Percentiles rank a stretch among this genome's conserved stretches.
These are phyloP conservation scores for Biston stratarius DNA, from an alignment of 2,888 invertebrate species.

Conservation along the genomic window DNA sequence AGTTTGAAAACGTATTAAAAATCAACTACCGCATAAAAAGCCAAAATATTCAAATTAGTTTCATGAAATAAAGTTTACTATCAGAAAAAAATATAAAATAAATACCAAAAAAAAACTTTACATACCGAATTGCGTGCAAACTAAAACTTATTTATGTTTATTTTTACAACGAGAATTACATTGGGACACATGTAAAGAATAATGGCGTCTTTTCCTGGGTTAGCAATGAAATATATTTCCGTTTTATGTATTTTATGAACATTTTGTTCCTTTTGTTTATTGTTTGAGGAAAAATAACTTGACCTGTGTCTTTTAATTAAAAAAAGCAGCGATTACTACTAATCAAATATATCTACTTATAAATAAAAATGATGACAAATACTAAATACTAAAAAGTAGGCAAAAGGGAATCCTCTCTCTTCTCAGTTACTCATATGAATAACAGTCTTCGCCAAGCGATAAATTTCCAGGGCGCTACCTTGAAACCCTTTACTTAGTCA, in stretches of 20 bases:
- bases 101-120: too few species aligned
- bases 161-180: slow-evolving; percentile 1
- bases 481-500: slow-evolving; percentile 35
- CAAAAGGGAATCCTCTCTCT: neutral
- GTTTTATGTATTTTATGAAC: slow-evolving; percentile 17
- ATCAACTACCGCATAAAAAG: too few species aligned
- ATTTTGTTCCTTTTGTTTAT: slow-evolving; percentile 3
- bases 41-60: too few species aligned
- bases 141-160: slow-evolving; percentile 5
- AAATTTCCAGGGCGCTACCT: slow-evolving; percentile 22
- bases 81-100: too few species aligned
- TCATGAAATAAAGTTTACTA: too few species aligned
- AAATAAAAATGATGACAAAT: too few species aligned
- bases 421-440: slow-evolving; percentile 8
- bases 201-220: slow-evolving; percentile 13
- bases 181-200: slow-evolving; percentile 13
- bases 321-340: too few species aligned
- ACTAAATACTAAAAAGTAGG: neutral
- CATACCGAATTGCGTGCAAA: neutral
- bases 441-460: slow-evolving; percentile 11
- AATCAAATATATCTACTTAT: too few species aligned
- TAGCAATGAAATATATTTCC: slow-evolving; percentile 20
- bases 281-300: neutral
- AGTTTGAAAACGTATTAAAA: too few species aligned
- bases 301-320: neutral